phyloP scores from a whole-genome alignment of 2,113 vertebrate genomes.

The Ctenodactylus gundi region DNA sequence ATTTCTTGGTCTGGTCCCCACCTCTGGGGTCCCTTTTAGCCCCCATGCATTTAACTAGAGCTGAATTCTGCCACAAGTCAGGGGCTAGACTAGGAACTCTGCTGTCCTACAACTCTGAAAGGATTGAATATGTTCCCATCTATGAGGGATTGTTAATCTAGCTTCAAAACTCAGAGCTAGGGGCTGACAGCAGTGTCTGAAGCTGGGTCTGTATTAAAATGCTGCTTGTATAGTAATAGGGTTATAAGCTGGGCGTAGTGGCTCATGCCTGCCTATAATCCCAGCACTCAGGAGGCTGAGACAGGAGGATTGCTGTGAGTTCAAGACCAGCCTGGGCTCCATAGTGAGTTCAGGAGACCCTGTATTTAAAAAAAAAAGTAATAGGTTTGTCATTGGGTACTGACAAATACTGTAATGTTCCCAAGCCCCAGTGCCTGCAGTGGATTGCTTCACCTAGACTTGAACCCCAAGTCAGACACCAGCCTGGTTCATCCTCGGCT shows the following conservation, averaged over 20 bases:
- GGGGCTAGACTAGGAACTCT: background rate
- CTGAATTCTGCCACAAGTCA: background rate
- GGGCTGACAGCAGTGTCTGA: background rate
- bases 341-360: no score
- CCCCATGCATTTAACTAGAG: background rate
- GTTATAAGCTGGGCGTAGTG: no score
- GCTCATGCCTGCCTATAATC: no score
- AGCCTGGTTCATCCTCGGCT: background rate
- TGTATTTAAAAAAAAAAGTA: no score
- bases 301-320: no score
- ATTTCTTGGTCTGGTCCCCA: background rate
- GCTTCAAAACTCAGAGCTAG: background rate
- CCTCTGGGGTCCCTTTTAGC: background rate
- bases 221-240: fast-evolving
- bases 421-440: background rate
- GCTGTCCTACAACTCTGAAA: background rate
- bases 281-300: no score
- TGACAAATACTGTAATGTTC: background rate
- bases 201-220: no score
- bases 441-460: no score
- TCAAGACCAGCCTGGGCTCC: no score
- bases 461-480: background rate
- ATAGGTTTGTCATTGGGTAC: no score
- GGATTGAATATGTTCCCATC: background rate
- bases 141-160: background rate